Base-by-base conservation (phyloP, 2,888 invertebrate species). In the Synergus gifuensis region DNA sequence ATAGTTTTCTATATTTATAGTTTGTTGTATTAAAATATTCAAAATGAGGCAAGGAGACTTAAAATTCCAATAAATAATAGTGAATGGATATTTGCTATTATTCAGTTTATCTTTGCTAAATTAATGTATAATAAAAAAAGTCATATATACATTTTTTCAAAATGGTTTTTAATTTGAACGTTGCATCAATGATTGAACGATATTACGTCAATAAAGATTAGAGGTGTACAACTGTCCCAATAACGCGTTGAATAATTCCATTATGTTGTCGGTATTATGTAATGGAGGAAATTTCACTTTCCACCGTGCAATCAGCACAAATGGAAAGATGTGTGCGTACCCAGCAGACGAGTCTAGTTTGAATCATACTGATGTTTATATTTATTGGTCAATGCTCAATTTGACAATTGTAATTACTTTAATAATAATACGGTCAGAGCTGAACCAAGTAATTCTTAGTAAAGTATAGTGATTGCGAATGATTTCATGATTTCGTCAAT, bases 221-320 rank as follows among this genome's bases (percentile, higher is more conserved):
- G 62, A 79, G 63, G 79, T 73, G 60, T 63, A 79, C 77, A 76
- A 78, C 79, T 78, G 80, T 54, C 79, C 82, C 82, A 79, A 64
- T 36, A 60, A 76, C 28, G 28, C 40, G 80, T 83, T 83, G 79
- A 79, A 83, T 83, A 83, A 83, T 83, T 77, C 81, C 76, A 81
- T 83, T 82, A 81, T 82, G 76, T 81, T 60, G 66, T 79, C 49
- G 28, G 8, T 62, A 58, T 83, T 83, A 82, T 63, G 82, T 77
- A 83, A 83, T 79, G 62, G 40, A 77, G 60, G 77, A 77, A 83
- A 80, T 83, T 83, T 83, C 83, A 83, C 83, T 83, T 82, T 83
- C 81, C 83, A 79, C 73, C 54, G 28, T 49, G 76, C 58, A 76
- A 77, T 54, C 64, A 60, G 73, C 77, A 78, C 64, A 42, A 63